Evolutionary conservation across 2,113 vertebrate genomes (phyloP), one percentile per base, ranked within the genome.

Genomic region (Gulo gulo): DNA sequence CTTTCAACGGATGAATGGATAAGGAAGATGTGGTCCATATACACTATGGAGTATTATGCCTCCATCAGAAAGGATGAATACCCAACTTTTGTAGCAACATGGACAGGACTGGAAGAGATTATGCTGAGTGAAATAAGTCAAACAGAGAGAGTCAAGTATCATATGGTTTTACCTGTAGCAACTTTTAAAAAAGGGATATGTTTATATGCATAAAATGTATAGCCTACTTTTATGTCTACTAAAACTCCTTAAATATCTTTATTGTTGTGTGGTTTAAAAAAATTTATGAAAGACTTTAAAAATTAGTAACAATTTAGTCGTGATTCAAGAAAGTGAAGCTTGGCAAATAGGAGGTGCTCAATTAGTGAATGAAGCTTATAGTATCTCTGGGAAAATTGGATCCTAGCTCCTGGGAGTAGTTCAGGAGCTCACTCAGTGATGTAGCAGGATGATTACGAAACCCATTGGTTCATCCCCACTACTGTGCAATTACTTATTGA

Each of bases 221-320:
- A 90, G 74, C 34, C 31, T 94, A 63, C n/a, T 84, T 91, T 83
- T 94, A 45, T 94, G 34, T 85, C 23, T 90, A 63, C 50, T 80
- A 63, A 94, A 78, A 71, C 21, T 47, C 24, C 20, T 9, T 71
- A 79, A 42, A 73, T 45, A 36, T 71, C 50, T 71, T 71, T 89
- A 69, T 78, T 92, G 42, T 29, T 23, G 42, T 21, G 59, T 79
- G 69, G 59, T 78, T 79, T 95, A 47, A 59, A 92, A 24, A 39
- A 42, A 45, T 7, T 82, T 47, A 67, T 87, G n/a, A 87, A 92
- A 80, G 23, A 85, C 71, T 76, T 88, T 18, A 89, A 79, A 47
- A 79, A 42, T 85, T 85, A 71, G 14, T 63, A 69, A 31, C 29
- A 73, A 36, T 89, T 80, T 81, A 83, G 47, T 93, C 59, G 34